Base-by-base conservation (phyloP, 2,797 vertebrate species). In the Chaenodraco wilsoni region DNA sequence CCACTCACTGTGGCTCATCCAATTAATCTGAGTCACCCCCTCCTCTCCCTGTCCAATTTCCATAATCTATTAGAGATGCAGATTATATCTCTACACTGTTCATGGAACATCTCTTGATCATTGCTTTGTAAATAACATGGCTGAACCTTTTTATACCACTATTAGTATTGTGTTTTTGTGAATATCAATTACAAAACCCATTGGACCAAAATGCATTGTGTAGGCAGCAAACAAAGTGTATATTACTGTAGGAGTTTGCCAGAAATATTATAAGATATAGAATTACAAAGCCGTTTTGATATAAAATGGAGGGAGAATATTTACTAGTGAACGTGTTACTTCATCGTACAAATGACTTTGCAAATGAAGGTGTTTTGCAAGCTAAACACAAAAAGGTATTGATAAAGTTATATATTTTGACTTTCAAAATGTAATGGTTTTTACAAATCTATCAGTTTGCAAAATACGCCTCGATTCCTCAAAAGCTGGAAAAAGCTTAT, bases 41-140 rank as follows among this genome's bases (percentile, higher is more conserved):
- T 54, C 50, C 49, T 33, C 46, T 65, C 49, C 50, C 49, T 33
- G 46, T 68, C 4, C 12, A 65, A 65, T 48, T 50, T 71, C 19
- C 45, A 67, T 0, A 44, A 44, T 65, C 43, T 61, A 1, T 46
- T 17, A 19, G 19, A 43, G 16, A 46, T 65, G 12, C 43, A 3
- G 31, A 48, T 63, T 58, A 49, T 0, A 58, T 45, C 16, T 17
- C 19, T 2, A 16, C 41, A 9, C 0, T 17, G 13, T n/a, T 17
- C 10, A 5, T 37, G 33, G 8, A 16, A 33, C 15, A 23, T 11
- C 10, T 59, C 40, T 45, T 19, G 11, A 57, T 33, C 21, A 43
- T 3, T 57, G 13, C 27, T 66, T 15, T 40, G 51, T 37, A 33
- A 58, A 52, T 40, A 67, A 3, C n/a, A 33, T 17, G 9, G 9